Base-by-base conservation (phyloP, 2,113 vertebrate species). In the Rhinolophus ferrumequinum region DNA sequence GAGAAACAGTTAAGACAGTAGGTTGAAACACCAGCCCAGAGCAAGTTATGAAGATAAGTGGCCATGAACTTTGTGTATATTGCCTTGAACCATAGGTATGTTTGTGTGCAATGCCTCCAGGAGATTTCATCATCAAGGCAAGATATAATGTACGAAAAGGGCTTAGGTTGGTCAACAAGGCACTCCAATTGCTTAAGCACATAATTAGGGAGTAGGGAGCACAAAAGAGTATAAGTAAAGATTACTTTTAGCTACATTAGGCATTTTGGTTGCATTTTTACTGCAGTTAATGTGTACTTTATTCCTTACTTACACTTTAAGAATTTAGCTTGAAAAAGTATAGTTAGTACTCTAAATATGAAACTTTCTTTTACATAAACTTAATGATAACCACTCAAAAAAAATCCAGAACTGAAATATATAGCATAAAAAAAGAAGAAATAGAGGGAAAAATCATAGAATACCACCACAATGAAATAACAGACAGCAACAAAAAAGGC, bases 321-420 rank as follows among this genome's bases (percentile, higher is more conserved):
- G 64, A 86, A 82, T 64, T 82, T 16, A 75, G 9, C 26, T 93
- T 92, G 33, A 41, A 50, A 82, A 90, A 95, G 52, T 52, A 89
- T 24, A 87, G 64, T 88, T 73, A 60, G 26, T 44, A 44, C 41
- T 44, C 41, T 44, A 44, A 44, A 44, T 44, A 7, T 44, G 41
- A 44, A 44, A 44, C 41, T 44, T 44, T 44, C 41, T 44, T 44
- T 44, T 44, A 44, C 41, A 44, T 44, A 44, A 44, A 44, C 41
- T 44, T 44, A 44, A 44, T 44, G 41, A 44, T 7, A 44, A 44
- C 41, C 4, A 44, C 41, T 44, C 41, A 44, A 44, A 44, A 41
- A 44, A 44, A 44, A 44, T 44, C 41, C 41, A 44, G 41, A 44
- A 44, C 41, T 44, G 41, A 44, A 44, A 44, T 44, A 44, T 7